A percentile compares a stretch with the other conserved stretches of the same genome.
These are phyloP conservation scores for Turritopsis rubra DNA, from an alignment of 30 jellyfish, hydroid and myxozoan genomes.

Conservation along the genomic window DNA sequence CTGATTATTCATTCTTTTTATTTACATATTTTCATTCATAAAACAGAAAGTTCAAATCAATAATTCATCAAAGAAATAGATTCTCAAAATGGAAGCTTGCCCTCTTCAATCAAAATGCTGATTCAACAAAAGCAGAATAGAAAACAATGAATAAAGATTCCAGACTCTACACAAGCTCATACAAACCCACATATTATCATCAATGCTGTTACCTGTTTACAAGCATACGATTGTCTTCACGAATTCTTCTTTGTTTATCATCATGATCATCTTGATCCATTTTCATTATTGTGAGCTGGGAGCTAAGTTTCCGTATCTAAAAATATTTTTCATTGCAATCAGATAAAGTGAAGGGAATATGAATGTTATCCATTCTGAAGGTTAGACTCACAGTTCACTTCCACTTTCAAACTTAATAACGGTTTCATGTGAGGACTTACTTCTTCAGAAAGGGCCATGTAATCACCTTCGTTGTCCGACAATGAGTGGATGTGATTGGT, in stretches of 20 bases:
- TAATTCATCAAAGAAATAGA: neutral
- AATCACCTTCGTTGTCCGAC: slow-evolving; percentile 77
- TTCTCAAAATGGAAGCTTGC: neutral
- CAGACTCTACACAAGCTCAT: neutral
- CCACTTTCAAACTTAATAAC: no score
- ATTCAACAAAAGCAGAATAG: neutral
- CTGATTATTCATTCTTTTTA: no score
- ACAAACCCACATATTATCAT: neutral
- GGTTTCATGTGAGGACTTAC: no score
- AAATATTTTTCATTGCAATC: neutral
- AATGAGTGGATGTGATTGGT: slow-evolving; percentile 29
- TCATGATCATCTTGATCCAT: slow-evolving; percentile 87
- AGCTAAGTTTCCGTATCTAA: slow-evolving; percentile 66
- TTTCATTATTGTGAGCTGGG: slow-evolving; percentile 74
- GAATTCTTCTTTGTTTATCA: slow-evolving; percentile 66
- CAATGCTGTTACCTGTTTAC: slow-evolving; percentile 57
- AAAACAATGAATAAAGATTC: neutral
- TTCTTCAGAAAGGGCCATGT: slow-evolving; percentile 54
- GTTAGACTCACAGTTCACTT: no score
- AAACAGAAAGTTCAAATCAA: neutral
- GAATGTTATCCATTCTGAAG: no score
- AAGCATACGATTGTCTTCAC: slow-evolving; percentile 67
- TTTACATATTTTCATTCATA: neutral
- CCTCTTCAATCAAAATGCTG: neutral
- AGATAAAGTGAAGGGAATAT: neutral